Conservation (phyloP, 2,113 vertebrate species). For the Siphamia tubifer region DNA sequence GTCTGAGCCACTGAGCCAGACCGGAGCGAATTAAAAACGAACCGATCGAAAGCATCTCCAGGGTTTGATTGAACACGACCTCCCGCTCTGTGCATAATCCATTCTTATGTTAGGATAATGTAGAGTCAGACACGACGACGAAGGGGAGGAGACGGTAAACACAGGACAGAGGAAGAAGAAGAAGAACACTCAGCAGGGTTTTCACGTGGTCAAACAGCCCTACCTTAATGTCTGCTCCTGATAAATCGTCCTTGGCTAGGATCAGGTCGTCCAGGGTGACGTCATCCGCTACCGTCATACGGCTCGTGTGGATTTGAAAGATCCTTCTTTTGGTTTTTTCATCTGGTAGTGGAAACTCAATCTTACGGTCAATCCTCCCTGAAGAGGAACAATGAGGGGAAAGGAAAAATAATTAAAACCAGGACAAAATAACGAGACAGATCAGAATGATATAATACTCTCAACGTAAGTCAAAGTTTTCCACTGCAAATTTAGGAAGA, state of each 20-base stretch:
- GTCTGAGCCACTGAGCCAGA: not conserved
- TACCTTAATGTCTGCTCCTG: conserved; percentile 97
- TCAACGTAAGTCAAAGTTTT: no score
- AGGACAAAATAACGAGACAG: no score
- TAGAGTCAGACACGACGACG: not conserved
- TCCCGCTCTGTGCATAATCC: not conserved
- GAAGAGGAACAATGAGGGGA: not conserved
- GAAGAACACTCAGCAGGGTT: no score
- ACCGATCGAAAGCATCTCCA: not conserved
- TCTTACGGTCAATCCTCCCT: conserved; percentile 97
- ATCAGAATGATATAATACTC: no score
- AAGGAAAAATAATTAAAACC: not conserved
- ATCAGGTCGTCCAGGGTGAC: conserved; percentile 96
- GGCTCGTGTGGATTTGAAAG: conserved; percentile 97
- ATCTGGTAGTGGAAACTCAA: conserved; percentile 96
- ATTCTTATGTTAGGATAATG: not conserved
- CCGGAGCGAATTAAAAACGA: not conserved
- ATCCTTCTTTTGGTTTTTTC: conserved; percentile 97
- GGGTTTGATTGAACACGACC: not conserved
- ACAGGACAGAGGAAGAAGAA: no score
- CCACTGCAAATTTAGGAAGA: no score
- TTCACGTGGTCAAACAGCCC: no score
- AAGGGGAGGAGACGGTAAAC: no score
- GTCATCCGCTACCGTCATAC: conserved; percentile 93
- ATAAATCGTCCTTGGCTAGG: conserved; percentile 96